Evolutionary conservation across 2,888 invertebrate species (phyloP), one percentile per base, ranked within the genome.

Genomic region (Hemithea aestivaria): DNA sequence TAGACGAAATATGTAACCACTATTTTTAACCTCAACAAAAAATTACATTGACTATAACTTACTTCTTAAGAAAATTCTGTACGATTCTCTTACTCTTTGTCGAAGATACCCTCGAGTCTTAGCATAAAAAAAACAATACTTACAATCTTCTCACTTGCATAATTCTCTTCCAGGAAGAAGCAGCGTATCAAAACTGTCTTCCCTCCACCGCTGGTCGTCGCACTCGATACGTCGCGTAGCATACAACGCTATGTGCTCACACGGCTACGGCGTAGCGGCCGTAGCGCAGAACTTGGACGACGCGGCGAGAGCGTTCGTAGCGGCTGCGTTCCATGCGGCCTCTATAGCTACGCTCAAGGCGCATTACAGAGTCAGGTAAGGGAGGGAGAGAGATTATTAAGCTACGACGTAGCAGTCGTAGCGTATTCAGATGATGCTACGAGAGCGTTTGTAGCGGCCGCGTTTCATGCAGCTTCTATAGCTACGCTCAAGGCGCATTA

Each of bases 201-300:
- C 49, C 1, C 38, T 52, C 9, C 66, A 66, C 50, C 94, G 93
- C 61, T 96, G 94, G 87, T 91, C 94, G 62, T 89, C 90, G 29
- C 90, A 92, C 42, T 89, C 91, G 69, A 91, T 92, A 48, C 89
- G 95, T 7, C 92, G 93, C 3, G 90, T 94, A 44, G 89, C 95
- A 22, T 94, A 95, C 68, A 87, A 91, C 0, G 89, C 93, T 16
- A 95, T 95, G 0, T 89, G 92, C 45, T 88, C 91, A 36, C 91
- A 94, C 56, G 92, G 92, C 1, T 97, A 94, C 82, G 94, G 95
- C 67, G 96, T 96, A 1, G 87, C 96, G n/a, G 96, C 96, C 0
- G 83, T 96, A 20, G 96, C 95, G 1, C 96, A 96, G 69, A 93
- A 94, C 68, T 79, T 96, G 33, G 96, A 96, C 75, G 94, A 95